Evolutionary conservation across 2,113 vertebrate species (phyloP).

Genomic region (Tetrao urogallus): DNA sequence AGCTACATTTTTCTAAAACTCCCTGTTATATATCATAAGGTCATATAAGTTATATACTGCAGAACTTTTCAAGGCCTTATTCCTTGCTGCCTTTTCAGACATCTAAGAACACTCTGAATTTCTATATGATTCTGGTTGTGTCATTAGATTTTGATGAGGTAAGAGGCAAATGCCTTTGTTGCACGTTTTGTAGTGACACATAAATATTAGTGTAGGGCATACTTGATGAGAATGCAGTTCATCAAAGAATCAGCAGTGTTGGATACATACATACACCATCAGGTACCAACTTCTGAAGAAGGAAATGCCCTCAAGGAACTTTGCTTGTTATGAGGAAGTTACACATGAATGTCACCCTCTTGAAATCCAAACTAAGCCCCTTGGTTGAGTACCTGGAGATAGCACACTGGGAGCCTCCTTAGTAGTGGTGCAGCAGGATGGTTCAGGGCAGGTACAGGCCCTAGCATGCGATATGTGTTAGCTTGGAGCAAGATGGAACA

Average conservation of each 20-base stretch:
- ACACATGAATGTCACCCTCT: background rate
- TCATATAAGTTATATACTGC: background rate
- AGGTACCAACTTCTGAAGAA: background rate
- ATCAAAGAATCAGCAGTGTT: background rate
- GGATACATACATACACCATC: background rate
- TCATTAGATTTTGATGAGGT: background rate
- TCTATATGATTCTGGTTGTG: background rate
- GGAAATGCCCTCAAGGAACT: background rate
- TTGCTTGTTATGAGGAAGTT: background rate
- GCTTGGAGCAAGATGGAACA: background rate
- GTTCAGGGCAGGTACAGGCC: background rate
- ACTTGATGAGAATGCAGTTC: background rate
- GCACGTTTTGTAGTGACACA: background rate
- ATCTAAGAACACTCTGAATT: background rate
- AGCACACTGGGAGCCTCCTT: background rate
- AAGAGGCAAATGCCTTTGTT: background rate
- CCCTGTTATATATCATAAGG: background rate
- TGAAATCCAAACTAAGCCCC: background rate
- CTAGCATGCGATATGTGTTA: background rate
- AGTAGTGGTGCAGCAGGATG: background rate
- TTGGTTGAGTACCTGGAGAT: background rate
- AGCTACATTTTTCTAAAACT: background rate
- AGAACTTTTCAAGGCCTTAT: background rate
- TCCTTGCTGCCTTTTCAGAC: background rate
- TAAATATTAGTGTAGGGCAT: background rate